Conservation (phyloP, 2,113 vertebrate genomes). For the Peromyscus maniculatus region DNA sequence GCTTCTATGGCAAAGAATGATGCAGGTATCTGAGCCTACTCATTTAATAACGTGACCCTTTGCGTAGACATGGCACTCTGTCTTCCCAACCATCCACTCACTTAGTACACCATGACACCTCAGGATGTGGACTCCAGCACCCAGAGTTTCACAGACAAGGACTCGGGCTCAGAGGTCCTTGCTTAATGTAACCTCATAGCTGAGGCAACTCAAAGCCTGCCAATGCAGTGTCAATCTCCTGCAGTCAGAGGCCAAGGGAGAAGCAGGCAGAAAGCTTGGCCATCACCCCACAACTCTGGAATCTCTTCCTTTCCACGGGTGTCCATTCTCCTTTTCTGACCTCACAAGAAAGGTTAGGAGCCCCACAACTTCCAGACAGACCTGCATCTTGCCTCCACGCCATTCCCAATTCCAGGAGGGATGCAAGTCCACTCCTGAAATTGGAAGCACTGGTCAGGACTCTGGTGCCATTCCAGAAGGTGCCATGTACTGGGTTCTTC, state of each 20-base stretch:
- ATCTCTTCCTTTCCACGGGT: neutral
- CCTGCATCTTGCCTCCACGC: neutral
- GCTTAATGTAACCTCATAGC: neutral
- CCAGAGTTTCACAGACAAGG: slow-evolving; percentile 47
- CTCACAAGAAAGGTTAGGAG: neutral
- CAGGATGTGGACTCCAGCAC: neutral
- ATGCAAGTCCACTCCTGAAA: neutral
- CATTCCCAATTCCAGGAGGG: neutral
- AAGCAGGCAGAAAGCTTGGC: neutral
- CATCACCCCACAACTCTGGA: rapidly evolving
- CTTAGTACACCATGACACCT: neutral
- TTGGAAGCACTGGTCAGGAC: neutral
- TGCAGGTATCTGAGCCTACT: neutral
- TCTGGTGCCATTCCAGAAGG: neutral
- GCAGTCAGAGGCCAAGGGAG: rapidly evolving
- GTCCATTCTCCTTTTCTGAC: neutral
- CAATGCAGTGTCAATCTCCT: rapidly evolving
- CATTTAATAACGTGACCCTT: rapidly evolving
- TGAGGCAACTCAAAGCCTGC: neutral
- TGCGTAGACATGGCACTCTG: rapidly evolving
- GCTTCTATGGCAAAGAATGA: neutral
- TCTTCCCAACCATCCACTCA: neutral
- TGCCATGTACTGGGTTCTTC: neutral
- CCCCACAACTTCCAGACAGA: neutral
- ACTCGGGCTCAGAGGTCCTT: no score